Percentiles rank a stretch among this genome's conserved stretches.
Evolutionary conservation across 1,140 invertebrate species (phyloP).

Genomic region (Tenebrio molitor): DNA sequence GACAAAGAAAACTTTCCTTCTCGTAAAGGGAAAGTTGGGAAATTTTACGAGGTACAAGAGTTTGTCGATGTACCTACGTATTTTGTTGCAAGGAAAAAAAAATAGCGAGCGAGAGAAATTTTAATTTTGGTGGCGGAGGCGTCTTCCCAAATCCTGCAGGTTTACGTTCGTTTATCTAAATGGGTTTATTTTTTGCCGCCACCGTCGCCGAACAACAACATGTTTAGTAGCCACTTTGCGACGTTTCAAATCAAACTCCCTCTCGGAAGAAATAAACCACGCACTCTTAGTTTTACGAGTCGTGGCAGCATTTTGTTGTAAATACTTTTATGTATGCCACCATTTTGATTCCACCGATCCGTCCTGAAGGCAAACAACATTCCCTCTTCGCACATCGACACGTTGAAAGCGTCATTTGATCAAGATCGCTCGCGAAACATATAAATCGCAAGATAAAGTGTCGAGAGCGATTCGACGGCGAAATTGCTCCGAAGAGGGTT

Average conservation of each 20-base stretch:
- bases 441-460: constrained; percentile 30
- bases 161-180: too few species aligned
- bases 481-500: constrained; percentile 25
- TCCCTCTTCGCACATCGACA: constrained; percentile 12
- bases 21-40: too few species aligned
- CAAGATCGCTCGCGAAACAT: constrained; percentile 16
- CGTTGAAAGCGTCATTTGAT: constrained; percentile 10
- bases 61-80: too few species aligned
- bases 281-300: constrained; percentile 6
- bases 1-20: too few species aligned
- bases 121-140: too few species aligned
- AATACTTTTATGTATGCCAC: constrained; percentile 22
- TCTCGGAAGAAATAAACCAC: constrained; percentile 20
- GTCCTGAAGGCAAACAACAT: constrained; percentile 14
- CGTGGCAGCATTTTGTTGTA: constrained; percentile 1
- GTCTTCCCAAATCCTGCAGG: too few species aligned
- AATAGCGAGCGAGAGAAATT: too few species aligned
- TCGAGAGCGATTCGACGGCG: not conserved
- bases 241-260: constrained; percentile 11
- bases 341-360: constrained; percentile 1
- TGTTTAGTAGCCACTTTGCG: not conserved
- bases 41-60: too few species aligned
- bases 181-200: not conserved
- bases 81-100: too few species aligned
- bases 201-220: not conserved